These are phyloP conservation scores for Cydia strobilella DNA, from an alignment of 1,140 invertebrate genomes.

Conservation along the genomic window DNA sequence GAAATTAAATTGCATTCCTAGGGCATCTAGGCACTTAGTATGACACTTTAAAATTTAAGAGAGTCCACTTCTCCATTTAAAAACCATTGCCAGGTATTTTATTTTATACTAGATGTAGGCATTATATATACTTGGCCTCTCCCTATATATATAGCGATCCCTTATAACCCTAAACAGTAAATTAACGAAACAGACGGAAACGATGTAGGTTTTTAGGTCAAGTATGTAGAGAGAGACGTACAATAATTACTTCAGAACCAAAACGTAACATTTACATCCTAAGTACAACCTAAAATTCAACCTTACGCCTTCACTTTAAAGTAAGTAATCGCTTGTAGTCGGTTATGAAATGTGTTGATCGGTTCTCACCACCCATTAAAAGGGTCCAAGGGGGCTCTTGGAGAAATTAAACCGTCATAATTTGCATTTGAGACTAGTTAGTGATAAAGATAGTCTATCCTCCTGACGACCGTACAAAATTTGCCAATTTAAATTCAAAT, in stretches of 20 bases:
- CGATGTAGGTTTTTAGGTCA: conserved; percentile 42
- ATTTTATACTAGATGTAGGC: too few relatives aligned
- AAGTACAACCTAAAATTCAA: not conserved
- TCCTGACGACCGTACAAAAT: too few relatives aligned
- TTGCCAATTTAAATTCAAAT: too few relatives aligned
- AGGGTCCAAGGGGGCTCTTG: conserved; percentile 35
- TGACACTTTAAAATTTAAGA: too few relatives aligned
- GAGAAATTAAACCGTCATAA: conserved; percentile 35
- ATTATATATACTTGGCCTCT: too few relatives aligned
- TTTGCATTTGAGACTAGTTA: not conserved
- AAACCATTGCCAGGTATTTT: too few relatives aligned
- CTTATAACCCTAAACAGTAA: not conserved
- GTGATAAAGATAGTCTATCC: conserved; percentile 10
- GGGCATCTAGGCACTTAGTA: too few relatives aligned
- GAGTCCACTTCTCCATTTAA: too few relatives aligned
- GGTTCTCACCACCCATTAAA: conserved; percentile 36
- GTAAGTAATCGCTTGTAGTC: not conserved
- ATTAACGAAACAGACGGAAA: conserved; percentile 20
- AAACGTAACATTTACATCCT: not conserved
- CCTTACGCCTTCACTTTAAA: not conserved
- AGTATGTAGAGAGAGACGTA: conserved; percentile 32
- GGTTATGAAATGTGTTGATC: conserved; percentile 30
- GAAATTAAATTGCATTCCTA: too few relatives aligned
- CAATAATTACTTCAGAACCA: not conserved
- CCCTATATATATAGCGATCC: too few relatives aligned